Evolutionary conservation across 1,140 invertebrate species (phyloP).

Genomic region (Samia ricini): DNA sequence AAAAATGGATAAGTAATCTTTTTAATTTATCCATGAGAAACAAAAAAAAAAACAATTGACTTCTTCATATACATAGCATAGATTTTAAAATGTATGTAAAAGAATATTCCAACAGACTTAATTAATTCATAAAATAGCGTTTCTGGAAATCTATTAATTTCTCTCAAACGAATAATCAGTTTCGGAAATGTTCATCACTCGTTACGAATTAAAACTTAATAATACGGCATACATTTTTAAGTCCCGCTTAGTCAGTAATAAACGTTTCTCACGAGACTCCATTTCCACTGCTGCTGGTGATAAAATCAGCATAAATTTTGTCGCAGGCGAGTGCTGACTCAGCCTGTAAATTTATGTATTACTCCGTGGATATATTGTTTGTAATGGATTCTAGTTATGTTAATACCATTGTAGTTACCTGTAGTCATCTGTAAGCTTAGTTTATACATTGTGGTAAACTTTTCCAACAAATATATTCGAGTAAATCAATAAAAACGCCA

Average conservation of each 20-base stretch:
- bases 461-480: no score
- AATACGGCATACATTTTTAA: constrained; percentile 21
- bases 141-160: not conserved
- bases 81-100: no score
- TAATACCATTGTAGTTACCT: constrained; percentile 14
- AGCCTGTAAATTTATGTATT: constrained; percentile 1
- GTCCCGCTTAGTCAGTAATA: constrained; percentile 21
- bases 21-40: no score
- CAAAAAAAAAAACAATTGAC: no score
- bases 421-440: not conserved
- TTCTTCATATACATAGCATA: no score
- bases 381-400: constrained; percentile 27
- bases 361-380: not conserved
- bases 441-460: not conserved
- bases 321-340: constrained; percentile 5
- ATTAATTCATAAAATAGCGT: no score
- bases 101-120: no score
- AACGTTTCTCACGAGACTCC: constrained; percentile 26
- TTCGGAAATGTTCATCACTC: not conserved
- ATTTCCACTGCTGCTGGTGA: constrained; percentile 38
- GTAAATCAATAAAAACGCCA: no score
- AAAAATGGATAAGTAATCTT: no score
- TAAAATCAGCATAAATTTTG: constrained; percentile 45
- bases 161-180: not conserved
- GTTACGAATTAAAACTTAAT: not conserved